Conservation (phyloP, 1,140 invertebrate species). For the Drosophila bocki region DNA sequence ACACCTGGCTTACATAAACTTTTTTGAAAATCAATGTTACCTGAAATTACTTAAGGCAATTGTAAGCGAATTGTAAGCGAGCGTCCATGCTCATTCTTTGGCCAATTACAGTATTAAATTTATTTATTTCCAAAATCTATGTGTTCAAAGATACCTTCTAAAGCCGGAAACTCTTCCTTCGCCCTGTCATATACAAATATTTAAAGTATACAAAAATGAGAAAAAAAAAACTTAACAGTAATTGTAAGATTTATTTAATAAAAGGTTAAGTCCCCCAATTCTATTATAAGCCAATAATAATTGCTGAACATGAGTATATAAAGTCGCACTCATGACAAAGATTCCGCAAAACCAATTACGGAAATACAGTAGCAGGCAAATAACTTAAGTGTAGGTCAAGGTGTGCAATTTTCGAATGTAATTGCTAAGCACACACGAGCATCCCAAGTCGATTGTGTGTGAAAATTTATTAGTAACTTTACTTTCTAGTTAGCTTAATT, state of each 20-base stretch:
- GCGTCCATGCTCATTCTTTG: not conserved
- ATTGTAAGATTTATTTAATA: constrained; percentile 2
- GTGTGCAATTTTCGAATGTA: constrained; percentile 25
- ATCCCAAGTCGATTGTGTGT: constrained; percentile 23
- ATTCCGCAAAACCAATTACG: not conserved
- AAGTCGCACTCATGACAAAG: constrained; percentile 7
- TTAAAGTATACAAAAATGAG: not conserved
- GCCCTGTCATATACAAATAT: not conserved
- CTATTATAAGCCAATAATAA: constrained; percentile 23
- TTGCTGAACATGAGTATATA: constrained; percentile 41
- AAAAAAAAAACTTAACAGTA: not conserved
- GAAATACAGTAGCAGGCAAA: constrained; percentile 9
- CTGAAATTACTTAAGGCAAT: too few species aligned
- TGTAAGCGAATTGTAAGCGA: not conserved
- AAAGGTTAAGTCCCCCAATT: constrained; percentile 2
- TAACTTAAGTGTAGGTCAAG: constrained; percentile 41
- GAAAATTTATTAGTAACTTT: constrained; percentile 12
- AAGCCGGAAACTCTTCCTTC: not conserved
- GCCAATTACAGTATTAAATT: not conserved
- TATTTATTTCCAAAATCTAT: not conserved
- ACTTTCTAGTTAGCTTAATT: constrained; percentile 59
- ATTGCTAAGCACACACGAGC: constrained; percentile 23
- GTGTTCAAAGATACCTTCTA: not conserved
- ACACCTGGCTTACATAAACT: too few species aligned
- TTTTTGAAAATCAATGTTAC: not conserved